A percentile compares a stretch with the other conserved stretches of the same genome.
Conservation (phyloP, 2,797 vertebrate genomes). For the Coreius guichenoti region DNA sequence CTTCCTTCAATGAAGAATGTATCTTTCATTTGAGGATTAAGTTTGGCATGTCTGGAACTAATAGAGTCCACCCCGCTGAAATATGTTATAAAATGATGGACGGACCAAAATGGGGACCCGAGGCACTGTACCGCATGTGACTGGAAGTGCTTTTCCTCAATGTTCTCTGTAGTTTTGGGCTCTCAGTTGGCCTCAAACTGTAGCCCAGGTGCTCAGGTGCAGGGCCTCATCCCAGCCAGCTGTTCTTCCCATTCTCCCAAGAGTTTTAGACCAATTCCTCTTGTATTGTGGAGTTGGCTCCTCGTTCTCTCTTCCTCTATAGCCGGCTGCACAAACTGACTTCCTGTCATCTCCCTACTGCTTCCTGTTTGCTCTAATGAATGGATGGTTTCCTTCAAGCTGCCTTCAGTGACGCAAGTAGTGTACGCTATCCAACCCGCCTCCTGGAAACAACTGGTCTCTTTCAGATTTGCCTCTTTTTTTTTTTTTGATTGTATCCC, state of each 20-base stretch:
- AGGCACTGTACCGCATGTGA: background rate
- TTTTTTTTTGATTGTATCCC: constrained; percentile 58
- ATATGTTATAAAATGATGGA: constrained; percentile 70
- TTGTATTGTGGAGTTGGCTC: constrained; percentile 25
- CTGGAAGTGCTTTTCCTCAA: background rate
- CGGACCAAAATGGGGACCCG: constrained; percentile 19
- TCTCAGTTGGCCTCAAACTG: constrained; percentile 19
- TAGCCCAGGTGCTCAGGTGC: constrained; percentile 36
- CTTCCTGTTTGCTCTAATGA: constrained; percentile 79
- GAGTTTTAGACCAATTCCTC: constrained; percentile 16
- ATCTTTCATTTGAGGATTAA: constrained; percentile 63
- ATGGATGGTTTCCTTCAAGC: constrained; percentile 77
- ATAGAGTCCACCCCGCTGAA: constrained; percentile 76
- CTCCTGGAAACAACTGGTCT: constrained; percentile 59
- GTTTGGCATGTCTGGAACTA: constrained; percentile 78
- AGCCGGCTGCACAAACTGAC: constrained; percentile 53
- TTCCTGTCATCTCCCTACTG: constrained; percentile 75
- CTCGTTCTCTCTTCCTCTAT: constrained; percentile 4
- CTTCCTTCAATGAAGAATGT: constrained; percentile 31
- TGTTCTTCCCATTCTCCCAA: constrained; percentile 33
- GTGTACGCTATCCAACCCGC: constrained; percentile 18
- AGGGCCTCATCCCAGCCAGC: background rate
- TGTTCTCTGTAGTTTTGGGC: background rate
- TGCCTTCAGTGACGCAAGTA: constrained; percentile 68
- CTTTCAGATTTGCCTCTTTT: constrained; percentile 59